Percentiles rank a stretch among this genome's conserved stretches.
phyloP scores from a whole-genome alignment of 1,140 invertebrate species.

The Procambarus clarkii region DNA sequence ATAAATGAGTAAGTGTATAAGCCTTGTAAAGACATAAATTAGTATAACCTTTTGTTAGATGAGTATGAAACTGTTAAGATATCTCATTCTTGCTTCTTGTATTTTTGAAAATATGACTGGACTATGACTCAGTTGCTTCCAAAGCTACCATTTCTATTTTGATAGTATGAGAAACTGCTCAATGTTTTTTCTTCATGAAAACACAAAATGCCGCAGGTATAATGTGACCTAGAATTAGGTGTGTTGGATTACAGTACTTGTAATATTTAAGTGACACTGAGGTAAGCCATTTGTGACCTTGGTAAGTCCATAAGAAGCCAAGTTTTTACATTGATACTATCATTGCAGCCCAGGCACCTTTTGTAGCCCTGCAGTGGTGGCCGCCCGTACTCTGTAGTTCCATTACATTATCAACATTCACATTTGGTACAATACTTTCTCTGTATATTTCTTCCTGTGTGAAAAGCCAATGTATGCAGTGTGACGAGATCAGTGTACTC shows the following conservation, averaged over 20 bases:
- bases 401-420: constrained; percentile 41
- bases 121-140: constrained; percentile 59
- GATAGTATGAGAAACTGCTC: constrained; percentile 57
- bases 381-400: constrained; percentile 41
- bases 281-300: constrained; percentile 41
- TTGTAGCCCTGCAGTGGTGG: constrained; percentile 36
- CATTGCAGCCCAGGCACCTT: constrained; percentile 31
- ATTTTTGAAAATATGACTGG: constrained; percentile 40
- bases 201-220: constrained; percentile 63
- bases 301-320: constrained; percentile 46
- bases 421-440: constrained; percentile 11
- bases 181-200: constrained; percentile 57
- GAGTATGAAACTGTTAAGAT: constrained; percentile 53
- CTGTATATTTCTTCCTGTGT: constrained; percentile 27
- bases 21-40: constrained; percentile 58
- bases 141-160: constrained; percentile 60
- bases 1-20: constrained; percentile 67
- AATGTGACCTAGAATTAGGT: constrained; percentile 62
- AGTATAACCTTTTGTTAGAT: constrained; percentile 51
- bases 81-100: constrained; percentile 34
- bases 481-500: constrained; percentile 12
- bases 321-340: constrained; percentile 33
- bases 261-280: constrained; percentile 16
- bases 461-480: constrained; percentile 5
- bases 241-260: constrained; percentile 46